Conservation (phyloP, 2,888 invertebrate genomes). For the Lithosia quadra region DNA sequence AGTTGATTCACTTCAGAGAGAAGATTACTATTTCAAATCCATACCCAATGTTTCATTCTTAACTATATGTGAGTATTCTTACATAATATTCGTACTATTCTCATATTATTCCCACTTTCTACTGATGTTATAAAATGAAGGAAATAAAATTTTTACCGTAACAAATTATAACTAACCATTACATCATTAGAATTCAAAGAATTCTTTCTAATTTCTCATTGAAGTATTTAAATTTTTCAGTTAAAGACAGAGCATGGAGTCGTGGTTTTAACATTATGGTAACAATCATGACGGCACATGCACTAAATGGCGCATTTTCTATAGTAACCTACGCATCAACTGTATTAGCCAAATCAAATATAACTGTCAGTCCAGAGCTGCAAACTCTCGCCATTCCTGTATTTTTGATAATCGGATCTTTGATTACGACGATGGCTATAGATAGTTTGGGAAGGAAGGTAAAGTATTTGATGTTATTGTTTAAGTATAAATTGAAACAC, state of each 20-base stretch:
- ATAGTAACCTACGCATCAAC: conserved; percentile 60
- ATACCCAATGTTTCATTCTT: conserved; percentile 63
- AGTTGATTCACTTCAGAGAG: conserved; percentile 60
- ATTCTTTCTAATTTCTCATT: background rate
- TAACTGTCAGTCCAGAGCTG: conserved; percentile 54
- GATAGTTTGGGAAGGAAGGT: conserved; percentile 58
- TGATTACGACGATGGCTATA: conserved; percentile 51
- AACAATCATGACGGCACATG: conserved; percentile 47
- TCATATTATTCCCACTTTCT: background rate
- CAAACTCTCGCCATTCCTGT: conserved; percentile 59
- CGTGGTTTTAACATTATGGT: conserved; percentile 55
- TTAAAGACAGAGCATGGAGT: conserved; percentile 62
- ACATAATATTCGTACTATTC: background rate
- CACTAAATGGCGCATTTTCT: conserved; percentile 55
- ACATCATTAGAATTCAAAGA: background rate
- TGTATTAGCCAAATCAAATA: conserved; percentile 52
- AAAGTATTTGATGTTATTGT: background rate
- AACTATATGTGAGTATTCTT: conserved; percentile 62
- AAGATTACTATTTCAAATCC: conserved; percentile 64
- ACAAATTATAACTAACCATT: too few species aligned
- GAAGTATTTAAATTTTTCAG: conserved; percentile 41
- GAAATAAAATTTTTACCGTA: too few species aligned
- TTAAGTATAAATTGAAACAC: background rate
- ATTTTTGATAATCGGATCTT: conserved; percentile 56
- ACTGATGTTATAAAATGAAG: too few species aligned